Percentiles rank a stretch among this genome's conserved stretches.
Evolutionary conservation across 2,113 vertebrate species (phyloP).

Genomic region (Clinocottus analis): DNA sequence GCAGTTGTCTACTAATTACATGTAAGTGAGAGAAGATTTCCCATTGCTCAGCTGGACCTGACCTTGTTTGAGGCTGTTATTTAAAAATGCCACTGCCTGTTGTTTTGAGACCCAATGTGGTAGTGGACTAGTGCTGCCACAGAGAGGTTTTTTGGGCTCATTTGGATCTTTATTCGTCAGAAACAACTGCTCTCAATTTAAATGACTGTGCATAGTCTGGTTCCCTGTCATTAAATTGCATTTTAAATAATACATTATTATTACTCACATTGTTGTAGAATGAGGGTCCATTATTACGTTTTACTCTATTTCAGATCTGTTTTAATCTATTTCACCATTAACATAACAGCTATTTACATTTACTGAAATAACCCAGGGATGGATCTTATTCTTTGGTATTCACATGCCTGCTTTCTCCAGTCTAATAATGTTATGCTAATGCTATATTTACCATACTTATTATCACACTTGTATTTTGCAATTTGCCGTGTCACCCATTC

Average conservation of each 20-base stretch:
- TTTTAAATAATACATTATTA: constrained; percentile 1
- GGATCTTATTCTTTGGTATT: neutral
- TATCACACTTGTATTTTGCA: constrained; percentile 10
- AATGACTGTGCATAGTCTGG: neutral
- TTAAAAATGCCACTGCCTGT: constrained; percentile 50
- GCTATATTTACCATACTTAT: constrained; percentile 8
- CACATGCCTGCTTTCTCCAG: neutral
- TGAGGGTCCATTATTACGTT: neutral
- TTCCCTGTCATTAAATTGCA: neutral
- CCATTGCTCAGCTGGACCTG: constrained; percentile 24
- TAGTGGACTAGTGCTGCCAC: constrained; percentile 19
- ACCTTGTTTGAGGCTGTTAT: constrained; percentile 55
- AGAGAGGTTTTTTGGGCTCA: neutral
- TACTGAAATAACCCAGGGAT: neutral
- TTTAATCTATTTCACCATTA: constrained; percentile 1
- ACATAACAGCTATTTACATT: constrained; percentile 2
- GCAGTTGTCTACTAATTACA: constrained; percentile 47
- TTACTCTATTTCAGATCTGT: neutral
- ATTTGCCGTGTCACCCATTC: constrained; percentile 3
- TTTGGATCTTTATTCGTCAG: neutral
- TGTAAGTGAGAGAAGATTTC: constrained; percentile 43
- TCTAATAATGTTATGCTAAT: neutral
- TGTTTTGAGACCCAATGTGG: constrained; percentile 47
- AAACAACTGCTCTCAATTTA: neutral
- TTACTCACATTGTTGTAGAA: neutral